A percentile compares a stretch with the other conserved stretches of the same genome.
phyloP scores from a whole-genome alignment of 2,797 vertebrate species.

The Holocentrus rufus region DNA sequence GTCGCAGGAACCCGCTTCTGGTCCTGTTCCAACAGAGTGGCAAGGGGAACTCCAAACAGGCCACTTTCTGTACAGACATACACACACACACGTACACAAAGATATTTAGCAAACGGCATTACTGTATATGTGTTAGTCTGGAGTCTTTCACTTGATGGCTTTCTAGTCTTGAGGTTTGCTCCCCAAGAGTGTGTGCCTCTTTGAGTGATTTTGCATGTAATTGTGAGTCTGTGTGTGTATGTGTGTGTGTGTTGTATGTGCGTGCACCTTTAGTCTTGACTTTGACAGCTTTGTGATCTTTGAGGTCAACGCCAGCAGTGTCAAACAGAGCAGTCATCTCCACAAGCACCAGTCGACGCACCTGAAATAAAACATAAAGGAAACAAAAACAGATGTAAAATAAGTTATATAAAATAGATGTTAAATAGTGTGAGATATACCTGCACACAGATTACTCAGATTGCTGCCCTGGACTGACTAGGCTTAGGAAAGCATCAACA shows the following conservation, averaged over 20 bases:
- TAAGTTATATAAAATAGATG: not conserved
- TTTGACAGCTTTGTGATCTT: constrained; percentile 92
- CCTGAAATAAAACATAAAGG: constrained; percentile 59
- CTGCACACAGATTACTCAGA: not conserved
- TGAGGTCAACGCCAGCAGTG: constrained; percentile 88
- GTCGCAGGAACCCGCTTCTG: constrained; percentile 86
- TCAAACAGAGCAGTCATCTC: constrained; percentile 96
- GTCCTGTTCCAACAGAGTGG: constrained; percentile 92
- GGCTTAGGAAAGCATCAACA: not conserved
- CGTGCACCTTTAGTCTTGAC: constrained; percentile 89
- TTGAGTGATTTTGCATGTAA: not conserved
- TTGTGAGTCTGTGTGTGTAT: not conserved
- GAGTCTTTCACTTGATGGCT: not conserved
- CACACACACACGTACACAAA: constrained; percentile 3
- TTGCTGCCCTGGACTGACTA: not conserved
- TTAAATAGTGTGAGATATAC: not conserved
- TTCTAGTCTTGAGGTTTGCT: not conserved
- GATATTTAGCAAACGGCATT: not conserved
- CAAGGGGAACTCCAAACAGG: constrained; percentile 90
- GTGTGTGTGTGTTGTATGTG: constrained; percentile 38
- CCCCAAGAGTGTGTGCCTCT: not conserved
- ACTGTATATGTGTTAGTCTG: not conserved
- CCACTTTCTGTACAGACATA: constrained; percentile 86
- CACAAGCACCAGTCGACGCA: constrained; percentile 87
- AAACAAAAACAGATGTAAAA: not conserved